Evolutionary conservation across 2,797 vertebrate species (phyloP), one percentile per base, ranked within the genome.

Genomic region (Aphelocoma californica): DNA sequence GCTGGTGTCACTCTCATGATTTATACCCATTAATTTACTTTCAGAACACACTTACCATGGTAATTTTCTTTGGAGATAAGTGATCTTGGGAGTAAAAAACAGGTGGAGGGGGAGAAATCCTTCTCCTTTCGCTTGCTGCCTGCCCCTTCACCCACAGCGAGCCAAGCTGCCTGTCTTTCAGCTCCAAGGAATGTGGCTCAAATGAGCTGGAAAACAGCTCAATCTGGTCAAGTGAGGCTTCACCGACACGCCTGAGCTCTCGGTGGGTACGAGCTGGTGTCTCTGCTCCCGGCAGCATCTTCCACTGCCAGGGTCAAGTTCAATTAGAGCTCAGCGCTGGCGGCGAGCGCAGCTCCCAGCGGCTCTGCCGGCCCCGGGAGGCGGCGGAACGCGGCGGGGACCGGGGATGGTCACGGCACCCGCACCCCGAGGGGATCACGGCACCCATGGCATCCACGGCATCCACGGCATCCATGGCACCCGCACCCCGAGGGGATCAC

Each of bases 121-220:
- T 15, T 65, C 42, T 67, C 6, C 31, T 36, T 31, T 19, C 20
- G 3, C n/a, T 60, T 10, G 19, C 74, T 18, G 31, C 56, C 66
- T 66, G 36, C 69, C 44, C 42, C 57, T 61, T 86, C 88, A 21
- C 71, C 51, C 79, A 9, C 53, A 19, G 64, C 1, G 2, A 90
- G 75, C 44, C 44, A 28, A 82, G 67, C 85, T 81, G 86, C 81
- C 77, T 0, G 2, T 34, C 73, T 40, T 12, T 47, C 47, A 58
- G 79, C 92, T 85, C 64, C 23, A 2, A 80, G 77, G 56, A 73
- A 18, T 0, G 28, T 0, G 36, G 82, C 88, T 85, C 67, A 77
- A 91, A 92, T 47, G 90, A 80, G 79, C 64, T 58, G 88, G 92
- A 91, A 95, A 92, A 91, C 80, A 90, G 67, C 90, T 79, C 89